Evolutionary conservation across 2,113 vertebrate genomes (phyloP).

Genomic region (Syngnathus floridae): DNA sequence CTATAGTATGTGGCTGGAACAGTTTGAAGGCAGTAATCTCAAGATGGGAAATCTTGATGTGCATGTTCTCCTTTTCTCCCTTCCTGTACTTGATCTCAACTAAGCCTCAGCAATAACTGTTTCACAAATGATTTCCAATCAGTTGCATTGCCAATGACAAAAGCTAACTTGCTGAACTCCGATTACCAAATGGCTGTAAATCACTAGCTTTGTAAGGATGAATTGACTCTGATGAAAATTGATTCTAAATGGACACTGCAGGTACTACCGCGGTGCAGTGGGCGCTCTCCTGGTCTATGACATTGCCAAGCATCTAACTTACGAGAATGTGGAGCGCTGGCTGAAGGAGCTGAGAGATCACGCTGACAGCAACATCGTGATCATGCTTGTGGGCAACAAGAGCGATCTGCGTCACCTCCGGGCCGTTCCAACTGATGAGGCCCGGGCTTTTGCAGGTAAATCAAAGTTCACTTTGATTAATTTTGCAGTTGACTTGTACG

Average conservation of each 20-base stretch:
- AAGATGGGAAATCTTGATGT: background rate
- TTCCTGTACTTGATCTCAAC: background rate
- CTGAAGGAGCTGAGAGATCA: conserved; percentile 96
- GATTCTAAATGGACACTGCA: conserved; percentile 34
- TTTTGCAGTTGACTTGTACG: background rate
- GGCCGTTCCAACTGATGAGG: conserved; percentile 96
- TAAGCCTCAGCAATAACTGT: background rate
- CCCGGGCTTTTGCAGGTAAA: conserved; percentile 92
- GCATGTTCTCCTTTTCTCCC: background rate
- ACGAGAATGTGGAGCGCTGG: conserved; percentile 97
- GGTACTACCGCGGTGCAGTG: conserved; percentile 95
- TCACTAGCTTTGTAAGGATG: background rate
- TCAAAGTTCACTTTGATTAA: background rate
- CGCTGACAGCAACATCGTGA: conserved; percentile 96
- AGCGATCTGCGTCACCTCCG: conserved; percentile 95
- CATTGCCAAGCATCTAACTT: conserved; percentile 96
- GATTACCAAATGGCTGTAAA: background rate
- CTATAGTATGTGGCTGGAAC: background rate
- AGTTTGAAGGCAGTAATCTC: background rate
- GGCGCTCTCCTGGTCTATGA: conserved; percentile 94
- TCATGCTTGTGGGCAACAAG: conserved; percentile 99
- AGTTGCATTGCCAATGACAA: background rate
- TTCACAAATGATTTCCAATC: background rate
- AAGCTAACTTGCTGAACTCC: background rate
- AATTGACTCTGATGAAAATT: background rate